Evolutionary conservation across 2,113 vertebrate species (phyloP).

Genomic region (Erpornis zantholeuca): DNA sequence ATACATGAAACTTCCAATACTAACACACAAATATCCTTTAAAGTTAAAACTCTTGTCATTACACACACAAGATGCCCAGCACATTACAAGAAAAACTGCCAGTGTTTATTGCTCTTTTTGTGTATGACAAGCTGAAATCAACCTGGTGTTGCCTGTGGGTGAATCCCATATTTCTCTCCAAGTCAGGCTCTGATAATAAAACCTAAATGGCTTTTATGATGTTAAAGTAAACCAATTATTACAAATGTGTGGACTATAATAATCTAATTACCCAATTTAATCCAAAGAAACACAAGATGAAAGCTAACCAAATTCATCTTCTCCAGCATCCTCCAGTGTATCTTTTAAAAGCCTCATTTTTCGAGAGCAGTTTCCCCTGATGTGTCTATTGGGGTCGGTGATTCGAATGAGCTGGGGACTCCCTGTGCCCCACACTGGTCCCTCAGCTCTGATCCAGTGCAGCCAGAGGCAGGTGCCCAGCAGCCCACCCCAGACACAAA

Average conservation of each 20-base stretch:
- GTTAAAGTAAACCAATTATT: conserved; percentile 9
- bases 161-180: background rate
- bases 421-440: background rate
- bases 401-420: background rate
- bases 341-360: background rate
- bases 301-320: background rate
- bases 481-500: background rate
- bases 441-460: fast-evolving
- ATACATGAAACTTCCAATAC: background rate
- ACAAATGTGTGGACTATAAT: background rate
- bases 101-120: background rate
- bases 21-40: background rate
- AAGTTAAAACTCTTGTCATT: background rate
- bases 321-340: background rate
- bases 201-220: conserved; percentile 1
- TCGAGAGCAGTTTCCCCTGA: background rate
- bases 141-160: background rate
- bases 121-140: background rate
- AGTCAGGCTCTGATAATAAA: background rate
- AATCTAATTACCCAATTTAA: background rate
- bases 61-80: background rate
- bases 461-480: background rate
- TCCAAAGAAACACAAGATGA: background rate
- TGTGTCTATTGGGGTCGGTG: background rate
- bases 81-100: background rate